Percentiles rank a stretch among this genome's conserved stretches.
Conservation (phyloP, 1,140 invertebrate genomes). For the Atta colombica region DNA sequence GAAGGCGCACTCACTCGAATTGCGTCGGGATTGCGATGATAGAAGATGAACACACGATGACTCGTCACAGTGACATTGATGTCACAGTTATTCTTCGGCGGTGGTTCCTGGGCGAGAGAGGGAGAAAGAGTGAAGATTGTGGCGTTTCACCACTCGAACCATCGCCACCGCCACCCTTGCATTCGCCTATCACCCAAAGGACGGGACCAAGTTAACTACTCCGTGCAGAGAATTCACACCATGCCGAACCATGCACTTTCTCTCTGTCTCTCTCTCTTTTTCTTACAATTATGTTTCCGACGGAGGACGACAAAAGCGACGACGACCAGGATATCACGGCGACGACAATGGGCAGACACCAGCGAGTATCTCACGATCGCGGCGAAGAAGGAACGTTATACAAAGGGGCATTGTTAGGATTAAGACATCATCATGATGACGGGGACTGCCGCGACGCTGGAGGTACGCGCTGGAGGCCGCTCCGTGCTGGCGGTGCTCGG, state of each 20-base stretch:
- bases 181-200: conserved; percentile 43
- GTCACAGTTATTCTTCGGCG: conserved; percentile 1
- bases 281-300: neutral
- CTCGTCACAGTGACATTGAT: neutral
- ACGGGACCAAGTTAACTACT: conserved; percentile 56
- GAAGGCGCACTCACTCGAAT: conserved; percentile 27
- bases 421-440: conserved; percentile 10
- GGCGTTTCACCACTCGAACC: conserved; percentile 10
- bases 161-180: conserved; percentile 39
- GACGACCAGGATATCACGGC: conserved; percentile 45
- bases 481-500: conserved; percentile 20
- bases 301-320: conserved; percentile 30
- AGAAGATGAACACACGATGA: conserved; percentile 22
- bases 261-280: conserved; percentile 43
- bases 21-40: conserved; percentile 15
- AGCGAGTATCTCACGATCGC: conserved; percentile 39
- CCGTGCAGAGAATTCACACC: conserved; percentile 46
- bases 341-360: conserved; percentile 24
- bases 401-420: conserved; percentile 32
- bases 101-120: conserved; percentile 8
- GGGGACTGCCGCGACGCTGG: neutral
- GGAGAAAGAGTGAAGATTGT: conserved; percentile 67
- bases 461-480: conserved; percentile 40
- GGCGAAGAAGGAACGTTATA: conserved; percentile 6
- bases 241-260: conserved; percentile 48